Evolutionary conservation across 2,797 vertebrate genomes (phyloP).

Genomic region (Babyrousa celebensis): DNA sequence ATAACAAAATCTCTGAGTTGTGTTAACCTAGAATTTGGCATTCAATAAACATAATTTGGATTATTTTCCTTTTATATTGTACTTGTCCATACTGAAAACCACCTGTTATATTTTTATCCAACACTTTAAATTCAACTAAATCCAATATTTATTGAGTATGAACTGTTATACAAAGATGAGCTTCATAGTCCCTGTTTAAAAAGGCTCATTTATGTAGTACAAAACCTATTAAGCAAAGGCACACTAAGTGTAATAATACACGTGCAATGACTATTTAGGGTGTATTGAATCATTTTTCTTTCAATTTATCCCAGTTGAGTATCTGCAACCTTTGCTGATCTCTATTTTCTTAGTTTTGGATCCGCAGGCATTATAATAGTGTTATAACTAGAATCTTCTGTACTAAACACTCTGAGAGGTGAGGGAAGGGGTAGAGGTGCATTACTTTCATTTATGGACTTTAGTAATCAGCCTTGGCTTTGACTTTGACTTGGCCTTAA

Average conservation of each 20-base stretch:
- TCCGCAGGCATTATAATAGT: not conserved
- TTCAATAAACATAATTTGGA: not conserved
- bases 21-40: not conserved
- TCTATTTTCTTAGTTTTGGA: constrained; percentile 27
- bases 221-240: not conserved
- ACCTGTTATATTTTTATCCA: not conserved
- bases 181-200: not conserved
- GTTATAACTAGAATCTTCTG: not conserved
- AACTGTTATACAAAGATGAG: not conserved
- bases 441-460: not conserved
- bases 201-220: not conserved
- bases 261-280: not conserved
- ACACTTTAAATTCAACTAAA: constrained; percentile 18
- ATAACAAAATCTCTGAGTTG: not conserved
- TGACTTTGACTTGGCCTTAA: constrained; percentile 41
- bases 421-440: not conserved
- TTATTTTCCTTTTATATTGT: not conserved
- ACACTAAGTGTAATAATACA: not conserved
- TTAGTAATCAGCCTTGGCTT: constrained; percentile 13
- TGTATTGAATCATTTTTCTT: constrained; percentile 4
- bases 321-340: not conserved
- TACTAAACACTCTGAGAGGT: not conserved
- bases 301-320: not conserved
- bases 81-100: not conserved
- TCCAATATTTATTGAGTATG: not conserved